These are phyloP conservation scores for Falcaria lacertinaria DNA, from an alignment of 2,888 invertebrate species.

Conservation along the genomic window DNA sequence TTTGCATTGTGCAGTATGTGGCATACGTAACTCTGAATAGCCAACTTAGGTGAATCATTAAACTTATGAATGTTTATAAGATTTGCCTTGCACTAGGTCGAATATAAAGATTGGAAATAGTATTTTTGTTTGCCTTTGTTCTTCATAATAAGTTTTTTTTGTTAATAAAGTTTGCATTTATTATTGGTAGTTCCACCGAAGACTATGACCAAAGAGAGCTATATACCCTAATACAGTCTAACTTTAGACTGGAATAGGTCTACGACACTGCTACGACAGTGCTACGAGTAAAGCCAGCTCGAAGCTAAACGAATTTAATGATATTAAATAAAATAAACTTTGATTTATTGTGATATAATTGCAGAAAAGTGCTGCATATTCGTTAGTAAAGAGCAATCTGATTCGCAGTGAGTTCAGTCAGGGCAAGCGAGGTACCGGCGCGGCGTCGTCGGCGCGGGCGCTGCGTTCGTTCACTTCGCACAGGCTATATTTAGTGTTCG, in stretches of 20 bases:
- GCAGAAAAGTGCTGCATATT: not conserved
- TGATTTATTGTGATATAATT: not conserved
- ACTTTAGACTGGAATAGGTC: not conserved
- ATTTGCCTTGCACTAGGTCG: not conserved
- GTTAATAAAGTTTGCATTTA: not conserved
- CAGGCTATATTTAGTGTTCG: slow-evolving; percentile 73
- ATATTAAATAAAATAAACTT: too few relatives aligned
- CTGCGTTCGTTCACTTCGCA: slow-evolving; percentile 70
- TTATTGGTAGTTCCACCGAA: too few relatives aligned
- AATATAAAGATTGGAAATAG: not conserved
- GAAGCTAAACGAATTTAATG: too few relatives aligned
- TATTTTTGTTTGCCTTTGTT: not conserved
- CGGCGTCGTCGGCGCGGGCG: slow-evolving; percentile 24
- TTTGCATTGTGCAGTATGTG: too few relatives aligned
- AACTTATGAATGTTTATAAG: not conserved
- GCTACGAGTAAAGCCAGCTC: slow-evolving; percentile 1
- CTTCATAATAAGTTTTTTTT: too few relatives aligned
- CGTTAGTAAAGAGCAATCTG: slow-evolving; percentile 18
- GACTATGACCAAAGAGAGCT: too few relatives aligned
- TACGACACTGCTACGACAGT: not conserved
- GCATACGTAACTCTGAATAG: too few relatives aligned
- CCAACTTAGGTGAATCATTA: not conserved
- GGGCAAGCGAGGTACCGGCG: slow-evolving; percentile 21
- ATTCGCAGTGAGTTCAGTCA: slow-evolving; percentile 13
- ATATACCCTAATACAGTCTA: too few relatives aligned